Percentiles rank a stretch among this genome's conserved stretches.
phyloP scores from a whole-genome alignment of 1,140 invertebrate genomes.

The Drosophila bocki region DNA sequence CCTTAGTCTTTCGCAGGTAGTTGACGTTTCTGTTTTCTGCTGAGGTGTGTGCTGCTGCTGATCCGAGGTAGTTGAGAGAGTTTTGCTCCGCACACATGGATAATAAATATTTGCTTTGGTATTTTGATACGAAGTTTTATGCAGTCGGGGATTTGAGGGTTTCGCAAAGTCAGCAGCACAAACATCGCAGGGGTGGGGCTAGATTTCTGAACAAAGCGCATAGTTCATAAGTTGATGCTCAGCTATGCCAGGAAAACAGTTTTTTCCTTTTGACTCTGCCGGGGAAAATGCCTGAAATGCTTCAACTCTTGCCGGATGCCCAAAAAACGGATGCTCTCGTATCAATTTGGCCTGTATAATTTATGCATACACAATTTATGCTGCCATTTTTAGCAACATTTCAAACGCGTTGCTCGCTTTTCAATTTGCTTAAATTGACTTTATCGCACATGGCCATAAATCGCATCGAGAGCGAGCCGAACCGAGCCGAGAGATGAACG shows the following conservation, averaged over 20 bases:
- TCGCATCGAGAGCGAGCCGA: slow-evolving; percentile 15
- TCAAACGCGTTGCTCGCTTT: slow-evolving; percentile 55
- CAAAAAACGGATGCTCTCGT: slow-evolving; percentile 37
- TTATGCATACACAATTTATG: slow-evolving; percentile 73
- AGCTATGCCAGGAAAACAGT: slow-evolving; percentile 36
- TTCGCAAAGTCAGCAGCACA: slow-evolving; percentile 50
- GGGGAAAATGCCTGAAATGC: slow-evolving; percentile 57
- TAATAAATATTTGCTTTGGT: slow-evolving; percentile 81
- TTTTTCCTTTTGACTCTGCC: not conserved
- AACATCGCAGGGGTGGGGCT: slow-evolving; percentile 1
- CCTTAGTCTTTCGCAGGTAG: slow-evolving; percentile 37
- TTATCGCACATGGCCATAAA: slow-evolving; percentile 63
- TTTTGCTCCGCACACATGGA: slow-evolving; percentile 65
- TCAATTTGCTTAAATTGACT: slow-evolving; percentile 71
- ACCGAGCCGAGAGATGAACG: slow-evolving; percentile 5
- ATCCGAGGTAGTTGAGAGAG: slow-evolving; percentile 43
- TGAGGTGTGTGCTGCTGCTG: slow-evolving; percentile 48
- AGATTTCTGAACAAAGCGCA: slow-evolving; percentile 53
- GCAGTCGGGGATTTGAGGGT: slow-evolving; percentile 55
- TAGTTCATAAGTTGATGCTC: slow-evolving; percentile 67
- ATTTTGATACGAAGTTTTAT: slow-evolving; percentile 74
- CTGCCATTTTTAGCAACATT: slow-evolving; percentile 69
- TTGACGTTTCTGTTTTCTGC: slow-evolving; percentile 43
- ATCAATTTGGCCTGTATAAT: slow-evolving; percentile 57
- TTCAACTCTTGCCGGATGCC: slow-evolving; percentile 22